Evolutionary conservation across 2,113 vertebrate genomes (phyloP).

Genomic region (Macrotus californicus): DNA sequence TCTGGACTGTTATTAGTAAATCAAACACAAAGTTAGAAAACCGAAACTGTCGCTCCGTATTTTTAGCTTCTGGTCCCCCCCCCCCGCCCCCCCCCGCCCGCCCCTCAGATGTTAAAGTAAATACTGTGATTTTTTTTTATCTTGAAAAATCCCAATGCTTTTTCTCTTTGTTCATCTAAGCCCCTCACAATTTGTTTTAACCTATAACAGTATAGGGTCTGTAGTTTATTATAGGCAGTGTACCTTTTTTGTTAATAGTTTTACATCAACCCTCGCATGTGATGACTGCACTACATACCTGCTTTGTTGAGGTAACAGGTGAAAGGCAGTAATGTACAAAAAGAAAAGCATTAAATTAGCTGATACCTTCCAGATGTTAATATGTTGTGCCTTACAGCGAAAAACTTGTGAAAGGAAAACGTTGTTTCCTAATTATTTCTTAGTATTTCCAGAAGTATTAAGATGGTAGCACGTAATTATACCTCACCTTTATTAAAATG

Average conservation of each 20-base stretch:
- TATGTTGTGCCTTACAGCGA: slow-evolving; percentile 76
- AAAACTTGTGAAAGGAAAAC: slow-evolving; percentile 40
- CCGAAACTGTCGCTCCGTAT: slow-evolving; percentile 55
- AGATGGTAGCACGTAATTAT: slow-evolving; percentile 59
- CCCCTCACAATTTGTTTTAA: slow-evolving; percentile 70
- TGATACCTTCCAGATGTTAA: slow-evolving; percentile 67
- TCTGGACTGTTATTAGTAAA: slow-evolving; percentile 31
- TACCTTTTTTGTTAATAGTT: slow-evolving; percentile 34
- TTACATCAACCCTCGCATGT: slow-evolving; percentile 45
- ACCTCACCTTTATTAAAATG: slow-evolving; percentile 31
- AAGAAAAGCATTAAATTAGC: slow-evolving; percentile 45
- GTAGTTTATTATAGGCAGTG: slow-evolving; percentile 62
- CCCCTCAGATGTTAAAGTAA: slow-evolving; percentile 72
- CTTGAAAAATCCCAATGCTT: slow-evolving; percentile 47
- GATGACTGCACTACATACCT: slow-evolving; percentile 43
- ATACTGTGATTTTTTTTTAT: slow-evolving; percentile 71
- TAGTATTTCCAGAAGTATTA: neutral
- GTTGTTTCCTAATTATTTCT: neutral
- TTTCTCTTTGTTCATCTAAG: slow-evolving; percentile 74
- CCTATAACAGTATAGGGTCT: slow-evolving; percentile 57
- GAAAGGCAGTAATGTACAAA: slow-evolving; percentile 54
- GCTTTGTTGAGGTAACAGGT: slow-evolving; percentile 57
- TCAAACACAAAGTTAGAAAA: slow-evolving; percentile 52
- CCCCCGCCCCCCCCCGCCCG: slow-evolving; percentile 54
- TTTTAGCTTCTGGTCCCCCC: slow-evolving; percentile 66